Percentiles rank a stretch among this genome's conserved stretches.
Evolutionary conservation across 2,113 vertebrate species (phyloP).

Genomic region (Cricetomys ansorgei): DNA sequence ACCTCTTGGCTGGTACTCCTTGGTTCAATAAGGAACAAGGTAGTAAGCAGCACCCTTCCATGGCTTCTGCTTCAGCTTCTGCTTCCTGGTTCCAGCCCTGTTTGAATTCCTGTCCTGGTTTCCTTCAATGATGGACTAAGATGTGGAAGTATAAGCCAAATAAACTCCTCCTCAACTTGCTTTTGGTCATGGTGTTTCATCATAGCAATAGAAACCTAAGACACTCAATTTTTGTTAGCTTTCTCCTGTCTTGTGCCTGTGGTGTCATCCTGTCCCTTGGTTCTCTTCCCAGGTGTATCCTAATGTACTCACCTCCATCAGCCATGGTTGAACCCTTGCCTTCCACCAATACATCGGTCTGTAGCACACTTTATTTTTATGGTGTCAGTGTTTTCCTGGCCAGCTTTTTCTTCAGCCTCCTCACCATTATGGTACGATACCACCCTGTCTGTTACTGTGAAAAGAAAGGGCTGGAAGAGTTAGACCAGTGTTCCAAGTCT

Average conservation of each 20-base stretch:
- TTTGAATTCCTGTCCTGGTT: neutral
- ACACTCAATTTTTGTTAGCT: neutral
- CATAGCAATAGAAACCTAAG: neutral
- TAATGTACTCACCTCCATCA: constrained; percentile 88
- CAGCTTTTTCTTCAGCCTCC: constrained; percentile 89
- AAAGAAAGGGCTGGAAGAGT: neutral
- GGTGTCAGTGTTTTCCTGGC: constrained; percentile 87
- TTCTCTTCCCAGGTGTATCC: constrained; percentile 88
- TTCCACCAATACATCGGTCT: constrained; percentile 76
- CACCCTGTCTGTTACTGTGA: neutral
- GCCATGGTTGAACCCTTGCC: constrained; percentile 52
- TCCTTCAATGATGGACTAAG: neutral
- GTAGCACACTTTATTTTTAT: constrained; percentile 87
- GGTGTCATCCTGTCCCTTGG: neutral
- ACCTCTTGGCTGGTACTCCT: neutral
- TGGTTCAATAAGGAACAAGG: neutral
- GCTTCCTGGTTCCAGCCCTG: neutral
- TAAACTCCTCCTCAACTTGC: neutral
- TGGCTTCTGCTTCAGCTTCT: neutral
- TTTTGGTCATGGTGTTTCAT: neutral
- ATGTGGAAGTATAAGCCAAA: neutral
- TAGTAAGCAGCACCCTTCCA: neutral
- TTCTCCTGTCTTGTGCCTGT: constrained; percentile 11
- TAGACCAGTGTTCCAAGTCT: neutral
- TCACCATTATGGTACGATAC: constrained; percentile 89